Base-by-base conservation (phyloP, 2,888 invertebrate species). In the Macrosiphum euphorbiae region DNA sequence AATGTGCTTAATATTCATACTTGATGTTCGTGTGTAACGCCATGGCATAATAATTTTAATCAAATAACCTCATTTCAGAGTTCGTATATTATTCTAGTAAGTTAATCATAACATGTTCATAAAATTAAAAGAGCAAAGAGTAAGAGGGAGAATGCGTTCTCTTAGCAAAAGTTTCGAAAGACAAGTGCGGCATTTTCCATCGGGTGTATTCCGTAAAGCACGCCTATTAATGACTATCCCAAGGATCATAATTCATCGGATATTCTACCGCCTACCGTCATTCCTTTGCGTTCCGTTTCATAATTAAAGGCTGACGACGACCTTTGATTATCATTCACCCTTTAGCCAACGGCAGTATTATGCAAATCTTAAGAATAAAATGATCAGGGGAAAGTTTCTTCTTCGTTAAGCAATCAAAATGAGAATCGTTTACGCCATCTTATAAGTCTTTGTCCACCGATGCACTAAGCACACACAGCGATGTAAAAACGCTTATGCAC, bases 351-450 rank as follows among this genome's bases (percentile, higher is more conserved):
- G 88, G n/a, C 41, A 41, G 92, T 92, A 92, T 88, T 92, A 92
- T 92, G 92, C 92, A 92, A 92, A 92, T 88, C 92, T 92, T 92
- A 67, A 92, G 92, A 92, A 92, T 92, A 92, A 92, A 92, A 92
- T 88, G 88, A 26, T 87, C 87, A 44, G 50, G 28, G 50, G 67
- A 84, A 86, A 47, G 67, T 92, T 92, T 92, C 92, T 88, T 67
- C 88, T 87, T 92, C 92, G 92, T 92, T 92, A 92, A 92, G 92
- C 92, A 92, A 92, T 92, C 87, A 92, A 92, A 92, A 92, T 92
- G 52, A 20, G 87, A 88, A 92, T 87, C 92, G 41, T 88, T 88
- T 88, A 67, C 92, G 67, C 67, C 50, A 28, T 92, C 26, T 92
- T 67, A 92, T 26, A 61, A 55, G 50, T 67, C 87, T 61, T 92